Percentiles rank a stretch among this genome's conserved stretches.
Conservation (phyloP, 2,797 vertebrate genomes). For the Gephyroberyx darwinii region DNA sequence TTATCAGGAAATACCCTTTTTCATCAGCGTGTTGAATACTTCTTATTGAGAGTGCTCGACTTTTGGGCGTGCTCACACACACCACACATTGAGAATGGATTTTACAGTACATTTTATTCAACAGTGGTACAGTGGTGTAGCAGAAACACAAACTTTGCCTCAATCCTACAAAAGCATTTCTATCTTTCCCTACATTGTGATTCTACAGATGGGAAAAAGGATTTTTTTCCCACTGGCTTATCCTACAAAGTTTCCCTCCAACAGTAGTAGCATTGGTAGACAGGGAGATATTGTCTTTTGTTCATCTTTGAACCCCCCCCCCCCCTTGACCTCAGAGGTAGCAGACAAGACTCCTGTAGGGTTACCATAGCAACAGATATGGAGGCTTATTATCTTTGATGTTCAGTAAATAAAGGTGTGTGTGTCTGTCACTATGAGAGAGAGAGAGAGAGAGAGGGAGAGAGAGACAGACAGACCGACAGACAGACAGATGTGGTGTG, state of each 20-base stretch:
- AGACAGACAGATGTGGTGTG: conserved; percentile 2
- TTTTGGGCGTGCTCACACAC: background rate
- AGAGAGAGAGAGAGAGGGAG: background rate
- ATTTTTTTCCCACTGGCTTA: background rate
- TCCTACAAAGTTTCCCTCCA: background rate
- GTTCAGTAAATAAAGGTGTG: conserved; percentile 32
- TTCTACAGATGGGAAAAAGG: background rate
- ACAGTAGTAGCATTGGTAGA: conserved; percentile 17
- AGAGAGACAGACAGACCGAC: background rate
- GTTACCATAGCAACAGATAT: conserved; percentile 58
- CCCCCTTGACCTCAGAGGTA: conserved; percentile 39
- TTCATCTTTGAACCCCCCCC: conserved; percentile 40
- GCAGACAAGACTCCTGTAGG: conserved; percentile 22
- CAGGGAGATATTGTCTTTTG: conserved; percentile 25
- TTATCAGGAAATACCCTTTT: background rate
- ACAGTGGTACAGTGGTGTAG: background rate
- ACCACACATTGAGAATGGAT: background rate
- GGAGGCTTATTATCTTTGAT: conserved; percentile 36
- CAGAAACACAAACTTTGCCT: conserved; percentile 10
- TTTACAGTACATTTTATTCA: background rate
- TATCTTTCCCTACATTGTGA: background rate
- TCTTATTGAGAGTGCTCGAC: background rate
- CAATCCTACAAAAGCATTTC: background rate
- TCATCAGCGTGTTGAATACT: conserved; percentile 13
- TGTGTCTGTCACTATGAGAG: conserved; percentile 1